Evolutionary conservation across 2,113 vertebrate species (phyloP), one percentile per base, ranked within the genome.

Genomic region (Lamprologus callipterus): DNA sequence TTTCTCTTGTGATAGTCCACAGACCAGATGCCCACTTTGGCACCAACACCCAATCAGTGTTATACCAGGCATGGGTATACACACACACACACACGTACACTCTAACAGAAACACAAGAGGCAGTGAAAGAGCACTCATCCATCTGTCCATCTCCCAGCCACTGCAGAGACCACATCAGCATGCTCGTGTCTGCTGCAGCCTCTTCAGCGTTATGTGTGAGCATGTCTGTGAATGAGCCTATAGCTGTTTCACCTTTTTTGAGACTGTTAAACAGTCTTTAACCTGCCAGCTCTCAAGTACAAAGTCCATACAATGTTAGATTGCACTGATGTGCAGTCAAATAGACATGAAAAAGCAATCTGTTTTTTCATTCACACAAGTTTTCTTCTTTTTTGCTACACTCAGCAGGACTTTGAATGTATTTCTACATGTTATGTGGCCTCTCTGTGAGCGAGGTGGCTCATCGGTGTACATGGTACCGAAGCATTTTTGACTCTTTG

Each of bases 11-110:
- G 90, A 90, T 88, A 70, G 88, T 92, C 88, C 87, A 88, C 88
- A 82, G 88, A 95, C 89, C 95, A 95, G 95, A 95, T 95, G 95
- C 90, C 94, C 92, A 93, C 89, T 92, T 95, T 95, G 94, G 94
- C 92, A 94, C 58, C 53, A 16, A 68, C 6, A 2, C 82, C 81
- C 85, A 93, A 89, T 85, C 90, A 89, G 91, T 82, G 88, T 60
- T 60, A 11, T 60, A 60, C 57, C 16, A 60, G 57, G 58, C 16
- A 60, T 60, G 58, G 58, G 58, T 63, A 19, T 10, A 90, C 4
- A 28, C 70, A 31, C 58, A 87, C 79, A 73, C 8, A 63, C 40
- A 51, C 42, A 85, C 37, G 14, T 65, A 82, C 17, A 68, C 60
- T 33, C 47, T 33, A 40, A 47, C 78, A 84, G 26, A 75, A 86